Percentiles rank a stretch among this genome's conserved stretches.
Evolutionary conservation across 1,140 invertebrate species (phyloP).

Genomic region (Drosophila subpulchrella): DNA sequence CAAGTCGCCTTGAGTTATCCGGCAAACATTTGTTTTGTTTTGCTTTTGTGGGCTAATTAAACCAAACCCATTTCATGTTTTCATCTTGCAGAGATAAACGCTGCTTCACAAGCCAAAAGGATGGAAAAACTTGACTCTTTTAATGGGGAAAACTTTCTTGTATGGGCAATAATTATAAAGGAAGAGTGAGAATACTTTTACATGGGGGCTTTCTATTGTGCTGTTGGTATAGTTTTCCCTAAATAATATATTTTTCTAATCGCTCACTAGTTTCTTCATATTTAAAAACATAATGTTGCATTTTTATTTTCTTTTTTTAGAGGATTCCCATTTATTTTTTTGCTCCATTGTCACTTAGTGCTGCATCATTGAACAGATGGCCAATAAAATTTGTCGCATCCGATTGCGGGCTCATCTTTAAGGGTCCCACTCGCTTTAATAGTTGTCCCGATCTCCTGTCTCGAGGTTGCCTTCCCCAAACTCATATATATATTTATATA

Average conservation of each 20-base stretch:
- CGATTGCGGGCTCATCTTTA: slow-evolving; percentile 51
- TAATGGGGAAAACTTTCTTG: slow-evolving; percentile 63
- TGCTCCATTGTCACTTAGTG: slow-evolving; percentile 2
- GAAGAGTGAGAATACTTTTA: not conserved
- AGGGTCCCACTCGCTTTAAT: slow-evolving; percentile 51
- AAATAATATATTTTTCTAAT: no score
- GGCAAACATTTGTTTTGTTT: slow-evolving; percentile 55
- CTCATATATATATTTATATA: not conserved
- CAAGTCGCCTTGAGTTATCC: slow-evolving; percentile 36
- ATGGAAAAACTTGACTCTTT: slow-evolving; percentile 60
- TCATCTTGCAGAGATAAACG: slow-evolving; percentile 57
- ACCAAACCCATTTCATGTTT: slow-evolving; percentile 73
- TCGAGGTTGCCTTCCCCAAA: slow-evolving; percentile 19
- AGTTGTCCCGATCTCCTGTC: slow-evolving; percentile 53
- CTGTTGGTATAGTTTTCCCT: not conserved
- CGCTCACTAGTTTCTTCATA: no score
- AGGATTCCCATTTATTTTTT: not conserved
- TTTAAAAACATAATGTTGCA: no score
- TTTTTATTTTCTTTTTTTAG: not conserved
- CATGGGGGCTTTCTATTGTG: no score
- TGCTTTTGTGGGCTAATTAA: slow-evolving; percentile 71
- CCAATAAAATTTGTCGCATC: slow-evolving; percentile 57
- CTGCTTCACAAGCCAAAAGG: slow-evolving; percentile 27
- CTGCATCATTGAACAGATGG: slow-evolving; percentile 48
- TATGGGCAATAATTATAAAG: slow-evolving; percentile 61